Evolutionary conservation across 2,113 vertebrate species (phyloP).

Genomic region (Boulengeromyrus knoepffleri): DNA sequence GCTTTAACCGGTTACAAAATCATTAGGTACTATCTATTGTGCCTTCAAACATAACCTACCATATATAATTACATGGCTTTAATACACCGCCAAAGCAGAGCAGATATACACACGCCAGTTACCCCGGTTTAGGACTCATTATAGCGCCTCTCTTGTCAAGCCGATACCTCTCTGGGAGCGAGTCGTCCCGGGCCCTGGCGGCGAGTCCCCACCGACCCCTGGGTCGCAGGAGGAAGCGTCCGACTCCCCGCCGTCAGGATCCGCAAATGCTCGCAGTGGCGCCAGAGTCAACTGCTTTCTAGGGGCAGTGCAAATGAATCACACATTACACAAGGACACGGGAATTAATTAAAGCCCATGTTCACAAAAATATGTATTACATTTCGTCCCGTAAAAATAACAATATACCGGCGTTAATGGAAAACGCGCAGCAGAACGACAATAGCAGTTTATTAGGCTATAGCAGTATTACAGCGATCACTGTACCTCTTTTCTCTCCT

Average conservation of each 20-base stretch:
- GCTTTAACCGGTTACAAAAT: background rate
- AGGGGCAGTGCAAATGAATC: background rate
- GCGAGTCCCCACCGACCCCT: conserved; percentile 61
- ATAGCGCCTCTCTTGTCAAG: background rate
- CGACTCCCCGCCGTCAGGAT: conserved; percentile 77
- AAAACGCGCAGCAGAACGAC: background rate
- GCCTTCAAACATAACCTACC: background rate
- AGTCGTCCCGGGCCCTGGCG: conserved; percentile 61
- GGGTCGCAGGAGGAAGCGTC: conserved; percentile 80
- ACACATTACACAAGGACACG: background rate
- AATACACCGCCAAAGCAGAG: background rate
- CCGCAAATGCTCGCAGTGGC: conserved; percentile 68
- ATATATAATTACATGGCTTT: background rate
- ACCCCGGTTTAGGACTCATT: background rate
- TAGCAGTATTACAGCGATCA: background rate
- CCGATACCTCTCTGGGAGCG: conserved; percentile 70
- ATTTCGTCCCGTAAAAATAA: background rate
- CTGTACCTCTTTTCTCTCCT: conserved; percentile 82
- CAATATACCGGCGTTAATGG: background rate
- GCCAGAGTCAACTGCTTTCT: conserved; percentile 79
- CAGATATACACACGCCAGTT: background rate
- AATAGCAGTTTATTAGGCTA: background rate
- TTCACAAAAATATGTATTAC: background rate
- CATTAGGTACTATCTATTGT: background rate
- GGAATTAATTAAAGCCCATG: background rate